Evolutionary conservation across 2,797 vertebrate genomes (phyloP), one percentile per base, ranked within the genome.

Genomic region (Pristis pectinata): DNA sequence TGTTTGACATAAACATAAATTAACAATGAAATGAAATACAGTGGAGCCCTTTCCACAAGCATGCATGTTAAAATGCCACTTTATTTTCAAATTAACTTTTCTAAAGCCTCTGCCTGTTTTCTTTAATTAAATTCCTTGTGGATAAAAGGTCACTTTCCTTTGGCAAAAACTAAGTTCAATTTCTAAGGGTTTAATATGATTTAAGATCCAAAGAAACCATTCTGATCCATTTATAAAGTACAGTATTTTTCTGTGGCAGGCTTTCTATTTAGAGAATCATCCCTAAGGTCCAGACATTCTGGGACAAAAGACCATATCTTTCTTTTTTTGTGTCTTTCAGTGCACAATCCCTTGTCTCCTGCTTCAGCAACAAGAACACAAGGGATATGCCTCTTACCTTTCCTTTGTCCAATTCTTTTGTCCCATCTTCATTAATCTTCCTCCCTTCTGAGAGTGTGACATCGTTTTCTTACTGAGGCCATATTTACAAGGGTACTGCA

Each of bases 181-280:
- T 93, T 53, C 53, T 53, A 49, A 72, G 93, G n/a, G 11, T 53
- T 74, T 53, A 72, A 44, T 93, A 30, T 27, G 53, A 72, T 30
- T 72, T 72, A 93, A 93, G 92, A 49, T 93, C 64, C 67, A 76
- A 59, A 76, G 49, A 74, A 94, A 94, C 92, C 76, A 94, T 53
- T 19, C 30, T 94, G 92, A 94, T 94, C 70, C 92, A 94, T 76
- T 74, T 94, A 74, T n/a, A 34, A 74, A 72, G 92, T n/a, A 56
- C 27, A 93, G 67, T 72, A 44, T 5, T 94, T 76, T 94, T 94
- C 92, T 76, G 67, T 53, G 27, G 70, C 92, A 94, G 92, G 30
- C 70, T 94, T 94, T 94, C 92, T 94, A 94, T 94, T 94, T 76
- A 53, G 92, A 94, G 92, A 76, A 74, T 74, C 17, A n/a, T 94